Conservation (phyloP, 2,888 invertebrate species). For the Xestia sexstrigata region DNA sequence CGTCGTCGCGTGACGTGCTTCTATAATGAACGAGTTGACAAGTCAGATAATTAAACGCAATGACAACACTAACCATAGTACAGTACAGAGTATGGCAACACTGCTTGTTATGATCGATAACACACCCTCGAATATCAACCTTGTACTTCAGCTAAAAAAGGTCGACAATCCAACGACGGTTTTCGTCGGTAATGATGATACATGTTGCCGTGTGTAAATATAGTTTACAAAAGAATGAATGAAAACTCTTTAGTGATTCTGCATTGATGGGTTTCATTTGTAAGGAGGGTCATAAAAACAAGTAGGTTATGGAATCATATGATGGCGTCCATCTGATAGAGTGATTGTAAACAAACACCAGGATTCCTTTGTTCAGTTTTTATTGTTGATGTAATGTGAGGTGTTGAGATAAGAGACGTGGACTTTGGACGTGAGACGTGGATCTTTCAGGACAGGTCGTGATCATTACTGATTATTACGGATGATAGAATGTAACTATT, state of each 20-base stretch:
- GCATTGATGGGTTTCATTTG: constrained; percentile 43
- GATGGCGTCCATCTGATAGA: constrained; percentile 34
- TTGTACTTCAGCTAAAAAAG: fast-evolving
- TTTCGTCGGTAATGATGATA: constrained; percentile 26
- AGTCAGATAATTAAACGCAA: constrained; percentile 66
- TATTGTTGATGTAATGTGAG: constrained; percentile 47
- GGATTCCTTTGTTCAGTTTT: constrained; percentile 37
- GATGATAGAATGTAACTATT: neutral
- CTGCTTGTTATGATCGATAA: constrained; percentile 44
- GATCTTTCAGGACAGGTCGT: neutral
- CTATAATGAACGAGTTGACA: constrained; percentile 66
- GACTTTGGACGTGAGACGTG: no score
- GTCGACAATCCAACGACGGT: constrained; percentile 14
- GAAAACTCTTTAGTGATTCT: constrained; percentile 57
- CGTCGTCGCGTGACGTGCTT: constrained; percentile 60
- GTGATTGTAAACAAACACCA: constrained; percentile 47
- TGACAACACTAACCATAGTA: constrained; percentile 54
- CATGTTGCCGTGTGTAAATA: constrained; percentile 63
- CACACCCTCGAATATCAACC: constrained; percentile 10
- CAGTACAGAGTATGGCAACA: constrained; percentile 54
- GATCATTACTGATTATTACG: neutral
- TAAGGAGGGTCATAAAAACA: constrained; percentile 27
- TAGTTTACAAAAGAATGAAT: constrained; percentile 60
- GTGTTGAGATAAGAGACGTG: constrained; percentile 22
- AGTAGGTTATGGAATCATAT: constrained; percentile 45